Conservation (phyloP, 2,888 invertebrate genomes). For the Mycalesis mineus region DNA sequence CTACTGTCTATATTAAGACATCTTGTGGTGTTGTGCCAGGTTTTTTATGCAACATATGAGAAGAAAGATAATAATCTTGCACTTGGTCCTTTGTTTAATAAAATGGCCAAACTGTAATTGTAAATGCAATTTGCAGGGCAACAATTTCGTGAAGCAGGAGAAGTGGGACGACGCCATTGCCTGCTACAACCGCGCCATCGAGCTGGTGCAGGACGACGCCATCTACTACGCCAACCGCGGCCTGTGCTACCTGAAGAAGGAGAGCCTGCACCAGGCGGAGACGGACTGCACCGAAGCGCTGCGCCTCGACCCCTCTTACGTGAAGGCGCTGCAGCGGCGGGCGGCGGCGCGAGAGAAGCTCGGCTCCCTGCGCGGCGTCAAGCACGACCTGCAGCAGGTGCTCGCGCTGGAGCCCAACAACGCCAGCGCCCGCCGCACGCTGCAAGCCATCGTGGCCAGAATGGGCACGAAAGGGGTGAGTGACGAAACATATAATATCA, state of each 20-base stretch:
- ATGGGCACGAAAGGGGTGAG: slow-evolving; percentile 74
- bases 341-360: slow-evolving; percentile 86
- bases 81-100: too few relatives aligned
- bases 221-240: slow-evolving; percentile 93
- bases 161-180: slow-evolving; percentile 91
- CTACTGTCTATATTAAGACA: too few relatives aligned
- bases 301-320: slow-evolving; percentile 85
- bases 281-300: slow-evolving; percentile 90
- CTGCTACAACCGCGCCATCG: slow-evolving; percentile 93
- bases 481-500: too few relatives aligned
- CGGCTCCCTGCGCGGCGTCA: slow-evolving; percentile 84
- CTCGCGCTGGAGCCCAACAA: slow-evolving; percentile 89
- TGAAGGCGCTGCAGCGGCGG: slow-evolving; percentile 90
- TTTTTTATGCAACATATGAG: too few relatives aligned
- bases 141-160: slow-evolving; percentile 85
- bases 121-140: slow-evolving; percentile 80
- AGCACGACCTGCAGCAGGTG: slow-evolving; percentile 83
- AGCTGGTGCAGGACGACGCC: slow-evolving; percentile 86
- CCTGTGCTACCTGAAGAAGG: slow-evolving; percentile 88
- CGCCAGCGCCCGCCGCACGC: slow-evolving; percentile 80
- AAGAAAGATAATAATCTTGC: too few relatives aligned
- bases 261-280: slow-evolving; percentile 84
- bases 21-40: too few relatives aligned
- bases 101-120: too few relatives aligned
- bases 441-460: slow-evolving; percentile 75